Base-by-base conservation (phyloP, 2,797 vertebrate genomes). In the Danio jaintianensis region DNA sequence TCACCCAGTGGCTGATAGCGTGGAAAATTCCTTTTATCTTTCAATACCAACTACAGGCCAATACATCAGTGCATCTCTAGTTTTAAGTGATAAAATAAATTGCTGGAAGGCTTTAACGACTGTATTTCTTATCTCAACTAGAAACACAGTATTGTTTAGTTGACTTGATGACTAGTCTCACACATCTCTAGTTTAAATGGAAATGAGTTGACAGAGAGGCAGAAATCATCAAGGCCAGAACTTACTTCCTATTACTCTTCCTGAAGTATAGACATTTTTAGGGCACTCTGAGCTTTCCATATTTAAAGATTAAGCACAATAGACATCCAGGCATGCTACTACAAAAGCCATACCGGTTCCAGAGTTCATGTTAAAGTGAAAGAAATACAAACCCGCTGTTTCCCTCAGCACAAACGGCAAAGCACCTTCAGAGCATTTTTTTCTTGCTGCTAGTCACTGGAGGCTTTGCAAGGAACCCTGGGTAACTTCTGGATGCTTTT, bases 281-380 rank as follows among this genome's bases (percentile, higher is more conserved):
- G 63, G 63, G 50, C n/a, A 58, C 50, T 42, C 42, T 9, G n/a
- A 64, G 47, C 22, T 56, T 50, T 16, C 40, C 72, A 50, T 70
- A 63, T 79, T 79, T 79, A 63, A 76, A 76, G 45, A 55, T 81
- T 53, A 75, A 55, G 15, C 75, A 36, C 45, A 50, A 56, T 43
- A 68, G 36, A 82, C 47, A 47, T 18, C 45, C 67, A 59, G 18
- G 9, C 36, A 42, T 52, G 45, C 53, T 72, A 82, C 22, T n/a
- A 45, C 20, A 20, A 15, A 10, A 77, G 55, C 9, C 47, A 64
- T 5, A 38, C 10, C 0, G 8, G 16, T n/a, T 16, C 43, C 20
- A 22, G 22, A 71, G 76, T 68, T 74, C 7, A 52, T 53, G 62
- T 48, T 59, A 45, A 61, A 67, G 55, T 45, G 18, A 47, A 78